Evolutionary conservation across 1,140 invertebrate genomes (phyloP).

Genomic region (Leptinotarsa undecemlineata): DNA sequence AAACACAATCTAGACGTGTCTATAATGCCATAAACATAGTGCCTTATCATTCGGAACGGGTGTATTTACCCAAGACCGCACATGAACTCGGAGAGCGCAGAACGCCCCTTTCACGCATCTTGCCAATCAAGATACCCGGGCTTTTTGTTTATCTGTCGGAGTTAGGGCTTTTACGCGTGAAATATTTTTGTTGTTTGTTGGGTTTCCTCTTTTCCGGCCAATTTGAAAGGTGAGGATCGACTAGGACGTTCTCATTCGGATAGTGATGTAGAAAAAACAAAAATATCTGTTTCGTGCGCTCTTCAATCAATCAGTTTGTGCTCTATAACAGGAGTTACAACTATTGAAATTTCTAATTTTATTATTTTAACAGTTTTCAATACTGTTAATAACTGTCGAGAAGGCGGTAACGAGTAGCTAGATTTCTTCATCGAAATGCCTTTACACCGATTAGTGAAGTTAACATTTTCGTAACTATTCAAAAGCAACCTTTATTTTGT

Average conservation of each 20-base stretch:
- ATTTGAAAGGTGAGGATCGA: background rate
- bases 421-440: no score
- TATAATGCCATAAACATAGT: constrained; percentile 39
- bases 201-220: background rate
- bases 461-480: no score
- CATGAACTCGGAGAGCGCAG: constrained; percentile 28
- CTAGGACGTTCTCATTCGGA: background rate
- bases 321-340: no score
- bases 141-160: constrained; percentile 25
- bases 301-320: no score
- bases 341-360: no score
- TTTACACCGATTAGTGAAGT: no score
- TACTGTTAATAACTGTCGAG: no score
- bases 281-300: no score
- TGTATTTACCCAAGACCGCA: constrained; percentile 29
- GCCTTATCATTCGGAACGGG: constrained; percentile 24
- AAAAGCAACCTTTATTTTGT: no score
- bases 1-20: constrained; percentile 43
- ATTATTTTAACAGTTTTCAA: no score
- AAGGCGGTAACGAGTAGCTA: no score
- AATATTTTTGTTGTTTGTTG: constrained; percentile 25
- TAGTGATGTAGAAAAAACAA: no score
- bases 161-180: constrained; percentile 24
- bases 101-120: constrained; percentile 28
- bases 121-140: constrained; percentile 34